These are phyloP conservation scores for Pseudoatta argentina DNA, from an alignment of 1,140 invertebrate genomes.

Conservation along the genomic window DNA sequence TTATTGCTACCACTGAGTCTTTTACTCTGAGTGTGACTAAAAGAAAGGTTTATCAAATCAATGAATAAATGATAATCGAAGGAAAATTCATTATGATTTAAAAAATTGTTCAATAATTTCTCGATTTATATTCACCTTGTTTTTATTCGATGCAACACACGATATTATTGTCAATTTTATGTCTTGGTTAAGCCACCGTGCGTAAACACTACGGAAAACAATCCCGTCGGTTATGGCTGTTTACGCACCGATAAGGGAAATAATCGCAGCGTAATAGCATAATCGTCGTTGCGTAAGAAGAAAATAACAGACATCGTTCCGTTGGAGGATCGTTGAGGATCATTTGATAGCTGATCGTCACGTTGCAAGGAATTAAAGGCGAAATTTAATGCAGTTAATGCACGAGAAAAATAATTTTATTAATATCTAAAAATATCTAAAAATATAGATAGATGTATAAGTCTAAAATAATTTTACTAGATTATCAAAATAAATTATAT, in stretches of 20 bases:
- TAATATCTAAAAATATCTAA: too few relatives aligned
- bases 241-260: conserved; percentile 56
- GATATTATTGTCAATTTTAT: neutral
- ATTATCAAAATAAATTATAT: too few relatives aligned
- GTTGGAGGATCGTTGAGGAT: neutral
- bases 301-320: neutral
- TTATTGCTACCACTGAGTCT: too few relatives aligned
- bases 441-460: too few relatives aligned
- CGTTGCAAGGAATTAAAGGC: conserved; percentile 16
- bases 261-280: conserved; percentile 61
- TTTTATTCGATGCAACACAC: too few relatives aligned
- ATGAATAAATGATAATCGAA: neutral
- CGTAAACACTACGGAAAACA: conserved; percentile 54
- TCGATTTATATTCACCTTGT: too few relatives aligned
- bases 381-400: conserved; percentile 10
- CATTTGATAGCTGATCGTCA: too few relatives aligned
- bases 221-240: conserved; percentile 57
- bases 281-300: conserved; percentile 53
- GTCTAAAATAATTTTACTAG: too few relatives aligned
- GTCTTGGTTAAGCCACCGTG: neutral
- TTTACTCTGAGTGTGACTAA: too few relatives aligned
- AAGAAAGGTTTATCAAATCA: neutral
- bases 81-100: too few relatives aligned
- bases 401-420: too few relatives aligned
- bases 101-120: neutral